Percentiles rank a stretch among this genome's conserved stretches.
These are phyloP conservation scores for Dasypogon diadema DNA, from an alignment of 2,888 invertebrate genomes.

Conservation along the genomic window DNA sequence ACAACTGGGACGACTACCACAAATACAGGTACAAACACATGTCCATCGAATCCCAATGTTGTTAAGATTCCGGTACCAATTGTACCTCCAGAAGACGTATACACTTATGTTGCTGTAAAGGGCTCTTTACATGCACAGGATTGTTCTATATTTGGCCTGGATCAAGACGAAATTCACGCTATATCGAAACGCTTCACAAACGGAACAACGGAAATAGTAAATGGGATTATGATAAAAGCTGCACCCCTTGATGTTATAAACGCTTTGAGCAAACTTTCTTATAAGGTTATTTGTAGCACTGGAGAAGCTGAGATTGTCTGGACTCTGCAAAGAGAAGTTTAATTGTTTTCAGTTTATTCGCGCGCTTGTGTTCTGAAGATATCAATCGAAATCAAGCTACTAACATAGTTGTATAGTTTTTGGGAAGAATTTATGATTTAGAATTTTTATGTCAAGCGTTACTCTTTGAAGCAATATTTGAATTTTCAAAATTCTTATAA, in stretches of 20 bases:
- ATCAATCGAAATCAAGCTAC: not conserved
- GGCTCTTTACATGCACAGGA: constrained; percentile 82
- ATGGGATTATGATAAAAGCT: constrained; percentile 79
- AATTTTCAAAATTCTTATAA: constrained; percentile 17
- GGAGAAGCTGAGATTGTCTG: constrained; percentile 86
- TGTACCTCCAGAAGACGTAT: constrained; percentile 71
- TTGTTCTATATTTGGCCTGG: constrained; percentile 82
- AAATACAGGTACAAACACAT: constrained; percentile 29
- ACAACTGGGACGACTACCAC: not conserved
- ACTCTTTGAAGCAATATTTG: constrained; percentile 18
- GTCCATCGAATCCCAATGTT: constrained; percentile 60
- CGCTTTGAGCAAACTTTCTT: constrained; percentile 81
- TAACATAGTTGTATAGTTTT: not conserved
- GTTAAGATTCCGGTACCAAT: constrained; percentile 69
- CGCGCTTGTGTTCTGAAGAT: not conserved
- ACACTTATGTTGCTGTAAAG: constrained; percentile 82
- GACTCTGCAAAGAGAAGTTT: constrained; percentile 83
- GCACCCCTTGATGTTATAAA: constrained; percentile 80
- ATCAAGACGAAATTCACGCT: constrained; percentile 77
- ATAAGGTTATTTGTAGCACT: constrained; percentile 81
- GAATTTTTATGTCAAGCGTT: constrained; percentile 9
- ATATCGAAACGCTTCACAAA: constrained; percentile 78
- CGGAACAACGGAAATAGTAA: constrained; percentile 75
- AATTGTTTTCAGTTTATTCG: constrained; percentile 25
- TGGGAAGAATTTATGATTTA: not conserved